Base-by-base conservation (phyloP, 2,888 invertebrate genomes). In the Andrena fulva region DNA sequence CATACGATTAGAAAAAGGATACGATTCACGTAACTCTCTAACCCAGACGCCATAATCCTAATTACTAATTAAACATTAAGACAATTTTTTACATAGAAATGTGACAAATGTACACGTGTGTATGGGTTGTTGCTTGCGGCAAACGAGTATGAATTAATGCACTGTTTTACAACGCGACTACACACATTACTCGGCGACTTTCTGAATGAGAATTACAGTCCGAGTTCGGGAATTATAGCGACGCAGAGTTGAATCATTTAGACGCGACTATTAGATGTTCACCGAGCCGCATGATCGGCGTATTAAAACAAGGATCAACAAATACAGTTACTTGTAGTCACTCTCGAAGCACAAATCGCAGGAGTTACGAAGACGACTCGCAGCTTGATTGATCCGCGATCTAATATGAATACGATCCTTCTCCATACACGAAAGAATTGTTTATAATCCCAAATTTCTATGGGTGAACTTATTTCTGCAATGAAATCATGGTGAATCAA, bases 11-110 rank as follows among this genome's bases (percentile, higher is more conserved):
- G 20, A 29, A 95, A 20, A 96, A 95, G 95, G 95, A 96, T 96
- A 96, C 96, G 97, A 94, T 98, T 98, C 12, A 98, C 97, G 91
- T 98, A 98, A 66, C 96, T 96, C 94, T 98, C 98, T 83, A 98
- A 94, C 79, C 97, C 97, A 63, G 98, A 97, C 89, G 97, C 97
- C 98, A 98, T 98, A 89, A 79, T 90, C 31, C 75, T 60, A 78
- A 31, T 77, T 82, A 48, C 27, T 66, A 62, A 60, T 74, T 71
- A 63, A 4, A 72, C 82, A 74, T 71, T 75, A 54, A 84, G 33
- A 29, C 50, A 71, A 68, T 33, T 68, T 68, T 68, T 63, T 8
- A 67, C 20, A 67, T 59, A 59, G 42, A 82, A 56, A 35, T 62
- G 27, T 62, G 74, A 63, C 50, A 54, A 50, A 12, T n/a, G 54